Base-by-base conservation (phyloP, 2,113 vertebrate genomes). In the Cavia aperea region DNA sequence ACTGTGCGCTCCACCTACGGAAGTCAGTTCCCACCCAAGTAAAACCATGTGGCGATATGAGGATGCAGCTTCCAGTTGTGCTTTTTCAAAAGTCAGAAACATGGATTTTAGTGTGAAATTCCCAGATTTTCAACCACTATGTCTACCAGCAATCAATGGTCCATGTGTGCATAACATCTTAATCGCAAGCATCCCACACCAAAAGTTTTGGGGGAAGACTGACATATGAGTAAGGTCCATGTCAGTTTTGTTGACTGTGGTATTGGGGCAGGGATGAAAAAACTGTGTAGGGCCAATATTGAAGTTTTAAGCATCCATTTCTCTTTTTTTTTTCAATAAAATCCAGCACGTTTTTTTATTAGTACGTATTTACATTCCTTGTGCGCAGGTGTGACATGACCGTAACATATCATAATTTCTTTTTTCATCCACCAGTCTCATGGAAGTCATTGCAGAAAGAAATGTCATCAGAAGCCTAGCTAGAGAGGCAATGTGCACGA, bases 381-480 rank as follows among this genome's bases (percentile, higher is more conserved):
- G 15, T 78, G 75, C 10, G 46, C 26, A 78, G 75, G 51, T 51
- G 15, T 3, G 33, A 51, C 7, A 29, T 78, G 46, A 51, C 31
- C 46, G 19, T 49, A 51, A 51, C 29, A 31, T 29, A 51, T 19
- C 3, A 16, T 33, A 29, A 31, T 78, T 51, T 14, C 29, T 9
- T 29, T 29, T 51, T 49, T 7, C 14, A 49, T 3, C 43, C 75
- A 29, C 46, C 15, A 92, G 89, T 86, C 85, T 62, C 33, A 63
- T 8, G 62, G 73, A 79, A 78, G 63, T 87, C 92, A 82, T 93
- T 89, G 92, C 56, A 79, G 83, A 75, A 82, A 95, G 84, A 95
- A 62, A 70, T 58, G 62, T 39, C 62, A 46, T 36, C 90, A 90
- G 94, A 86, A 93, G 94, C 70, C 39, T 43, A 12, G 84, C 91